These are phyloP conservation scores for Leptinotarsa peninsularis DNA, from an alignment of 2,888 invertebrate species.

Conservation along the genomic window DNA sequence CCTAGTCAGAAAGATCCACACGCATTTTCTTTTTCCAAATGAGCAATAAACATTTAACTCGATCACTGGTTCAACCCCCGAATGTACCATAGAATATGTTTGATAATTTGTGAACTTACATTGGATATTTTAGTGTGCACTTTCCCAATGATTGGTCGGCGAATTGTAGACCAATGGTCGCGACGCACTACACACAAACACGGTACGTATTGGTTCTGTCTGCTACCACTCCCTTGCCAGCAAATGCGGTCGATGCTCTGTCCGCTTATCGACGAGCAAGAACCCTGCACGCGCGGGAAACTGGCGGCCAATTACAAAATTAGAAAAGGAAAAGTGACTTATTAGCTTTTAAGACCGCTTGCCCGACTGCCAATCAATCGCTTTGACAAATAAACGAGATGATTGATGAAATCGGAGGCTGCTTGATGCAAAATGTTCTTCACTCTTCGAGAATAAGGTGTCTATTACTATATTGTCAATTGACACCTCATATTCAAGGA, in stretches of 20 bases:
- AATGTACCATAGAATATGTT: constrained; percentile 65
- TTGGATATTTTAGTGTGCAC: constrained; percentile 79
- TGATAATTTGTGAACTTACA: constrained; percentile 81
- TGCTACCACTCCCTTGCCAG: constrained; percentile 74
- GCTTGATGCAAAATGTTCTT: constrained; percentile 7
- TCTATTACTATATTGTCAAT: too few relatives aligned
- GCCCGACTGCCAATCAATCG: constrained; percentile 29
- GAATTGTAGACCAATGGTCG: constrained; percentile 87
- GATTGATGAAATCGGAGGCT: constrained; percentile 4
- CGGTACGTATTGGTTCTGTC: constrained; percentile 79
- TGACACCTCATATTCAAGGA: too few relatives aligned
- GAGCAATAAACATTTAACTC: constrained; percentile 55
- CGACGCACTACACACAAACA: constrained; percentile 76
- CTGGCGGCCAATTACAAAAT: constrained; percentile 64
- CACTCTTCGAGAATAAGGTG: too few relatives aligned
- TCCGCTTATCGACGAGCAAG: constrained; percentile 61
- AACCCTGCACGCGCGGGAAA: constrained; percentile 63
- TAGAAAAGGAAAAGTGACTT: constrained; percentile 59
- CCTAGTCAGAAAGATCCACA: neutral
- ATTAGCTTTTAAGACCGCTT: constrained; percentile 38
- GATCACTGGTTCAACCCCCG: constrained; percentile 61
- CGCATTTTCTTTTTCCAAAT: constrained; percentile 40
- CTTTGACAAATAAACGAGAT: constrained; percentile 23
- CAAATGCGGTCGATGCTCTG: constrained; percentile 64
- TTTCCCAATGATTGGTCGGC: constrained; percentile 92